A percentile compares a stretch with the other conserved stretches of the same genome.
These are phyloP conservation scores for Sebastes kiyomatsui DNA, from an alignment of 2,797 vertebrate species.

Conservation along the genomic window DNA sequence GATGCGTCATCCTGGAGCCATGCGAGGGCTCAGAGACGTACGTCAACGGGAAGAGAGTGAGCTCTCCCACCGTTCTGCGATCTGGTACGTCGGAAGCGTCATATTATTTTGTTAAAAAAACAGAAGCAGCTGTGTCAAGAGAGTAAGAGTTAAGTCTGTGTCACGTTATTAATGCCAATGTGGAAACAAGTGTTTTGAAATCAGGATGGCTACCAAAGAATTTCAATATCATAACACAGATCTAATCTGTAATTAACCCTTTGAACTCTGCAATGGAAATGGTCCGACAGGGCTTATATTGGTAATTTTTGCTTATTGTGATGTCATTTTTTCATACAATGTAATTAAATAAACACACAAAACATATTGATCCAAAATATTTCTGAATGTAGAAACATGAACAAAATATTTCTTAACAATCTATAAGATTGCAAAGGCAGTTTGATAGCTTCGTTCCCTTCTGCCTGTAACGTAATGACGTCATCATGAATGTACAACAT, in stretches of 20 bases:
- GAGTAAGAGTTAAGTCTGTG: not conserved
- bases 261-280: no score
- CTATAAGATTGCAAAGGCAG: no score
- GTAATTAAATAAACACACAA: no score
- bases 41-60: conserved; percentile 95
- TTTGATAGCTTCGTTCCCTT: no score
- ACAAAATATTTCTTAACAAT: no score
- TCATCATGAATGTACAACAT: no score
- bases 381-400: no score
- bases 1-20: conserved; percentile 91
- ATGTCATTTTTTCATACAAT: no score
- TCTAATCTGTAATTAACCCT: not conserved
- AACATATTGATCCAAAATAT: no score
- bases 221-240: not conserved
- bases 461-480: no score
- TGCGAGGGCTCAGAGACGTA: conserved; percentile 95
- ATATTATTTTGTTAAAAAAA: not conserved
- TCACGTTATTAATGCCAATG: not conserved
- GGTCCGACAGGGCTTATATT: no score
- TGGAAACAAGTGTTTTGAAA: not conserved
- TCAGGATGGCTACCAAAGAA: not conserved
- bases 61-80: conserved; percentile 88
- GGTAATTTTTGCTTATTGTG: no score
- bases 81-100: conserved; percentile 84
- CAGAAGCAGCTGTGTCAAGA: not conserved